phyloP scores from a whole-genome alignment of 2,797 vertebrate genomes.

The Nannoperca australis region DNA sequence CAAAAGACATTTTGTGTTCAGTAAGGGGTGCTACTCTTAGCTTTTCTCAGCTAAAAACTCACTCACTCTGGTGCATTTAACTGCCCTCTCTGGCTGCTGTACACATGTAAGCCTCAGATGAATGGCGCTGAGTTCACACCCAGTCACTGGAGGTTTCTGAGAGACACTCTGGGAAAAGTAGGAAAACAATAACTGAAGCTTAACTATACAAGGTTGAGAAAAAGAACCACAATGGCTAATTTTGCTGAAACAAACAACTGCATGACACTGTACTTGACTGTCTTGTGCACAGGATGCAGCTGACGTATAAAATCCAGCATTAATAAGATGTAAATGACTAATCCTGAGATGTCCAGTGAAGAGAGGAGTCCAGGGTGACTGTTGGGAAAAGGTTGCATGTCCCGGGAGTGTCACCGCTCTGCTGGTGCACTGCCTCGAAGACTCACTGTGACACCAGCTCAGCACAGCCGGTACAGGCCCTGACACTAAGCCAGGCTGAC shows the following conservation, averaged over 20 bases:
- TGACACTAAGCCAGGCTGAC: constrained; percentile 65
- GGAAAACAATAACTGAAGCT: background rate
- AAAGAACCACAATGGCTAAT: background rate
- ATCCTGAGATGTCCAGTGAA: constrained; percentile 35
- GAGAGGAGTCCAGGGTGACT: constrained; percentile 47
- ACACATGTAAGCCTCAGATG: constrained; percentile 27
- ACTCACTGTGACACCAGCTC: constrained; percentile 42
- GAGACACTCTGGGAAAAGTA: constrained; percentile 9
- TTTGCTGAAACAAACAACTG: background rate
- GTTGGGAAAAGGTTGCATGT: constrained; percentile 59
- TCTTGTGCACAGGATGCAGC: background rate
- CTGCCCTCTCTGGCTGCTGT: constrained; percentile 32
- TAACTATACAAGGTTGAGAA: background rate
- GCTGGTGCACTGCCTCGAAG: constrained; percentile 55
- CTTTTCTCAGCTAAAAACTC: constrained; percentile 44
- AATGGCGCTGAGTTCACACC: constrained; percentile 27
- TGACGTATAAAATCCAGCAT: background rate
- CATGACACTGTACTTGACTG: background rate
- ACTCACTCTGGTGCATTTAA: constrained; percentile 42
- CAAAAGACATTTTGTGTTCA: constrained; percentile 42
- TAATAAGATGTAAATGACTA: constrained; percentile 34
- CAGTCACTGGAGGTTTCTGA: constrained; percentile 9
- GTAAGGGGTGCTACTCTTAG: constrained; percentile 31
- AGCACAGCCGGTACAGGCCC: constrained; percentile 18
- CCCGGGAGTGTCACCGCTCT: constrained; percentile 58